Percentiles rank a stretch among this genome's conserved stretches.
phyloP scores from a whole-genome alignment of 2,888 invertebrate species.

The Itoplectis maculator region DNA sequence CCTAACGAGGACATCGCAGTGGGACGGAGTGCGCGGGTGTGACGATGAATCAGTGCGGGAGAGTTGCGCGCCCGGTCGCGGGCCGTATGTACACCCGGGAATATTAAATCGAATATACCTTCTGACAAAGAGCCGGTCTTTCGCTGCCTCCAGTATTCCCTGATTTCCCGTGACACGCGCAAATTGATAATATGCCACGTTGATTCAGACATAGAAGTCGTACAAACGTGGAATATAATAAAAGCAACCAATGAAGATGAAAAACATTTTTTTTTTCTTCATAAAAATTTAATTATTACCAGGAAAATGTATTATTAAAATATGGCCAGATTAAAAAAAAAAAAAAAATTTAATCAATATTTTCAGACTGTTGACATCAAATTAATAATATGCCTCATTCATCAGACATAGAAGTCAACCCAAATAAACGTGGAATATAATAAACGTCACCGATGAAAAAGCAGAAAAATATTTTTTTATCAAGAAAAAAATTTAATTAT shows the following conservation, averaged over 20 bases:
- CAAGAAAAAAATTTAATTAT: too few species aligned
- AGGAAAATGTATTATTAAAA: background rate
- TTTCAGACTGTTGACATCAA: too few species aligned
- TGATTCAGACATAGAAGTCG: background rate
- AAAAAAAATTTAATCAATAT: background rate
- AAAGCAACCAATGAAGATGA: background rate
- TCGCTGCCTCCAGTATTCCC: conserved; percentile 10
- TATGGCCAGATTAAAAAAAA: background rate
- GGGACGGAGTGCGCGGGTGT: conserved; percentile 83
- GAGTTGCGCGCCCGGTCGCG: conserved; percentile 72
- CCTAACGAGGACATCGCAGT: conserved; percentile 83
- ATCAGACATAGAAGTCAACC: background rate
- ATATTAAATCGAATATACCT: conserved; percentile 82
- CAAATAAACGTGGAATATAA: too few species aligned
- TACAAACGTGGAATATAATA: too few species aligned
- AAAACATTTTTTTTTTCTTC: background rate
- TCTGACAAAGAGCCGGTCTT: conserved; percentile 69
- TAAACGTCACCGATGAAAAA: background rate
- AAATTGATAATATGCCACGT: conserved; percentile 10
- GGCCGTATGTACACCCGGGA: conserved; percentile 73
- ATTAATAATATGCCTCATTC: conserved; percentile 1
- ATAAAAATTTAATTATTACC: background rate
- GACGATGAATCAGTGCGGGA: conserved; percentile 83
- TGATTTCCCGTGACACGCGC: conserved; percentile 34
- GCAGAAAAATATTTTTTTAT: background rate